A percentile compares a stretch with the other conserved stretches of the same genome.
Conservation (phyloP, 2,797 vertebrate genomes). For the Hippoglossus hippoglossus region DNA sequence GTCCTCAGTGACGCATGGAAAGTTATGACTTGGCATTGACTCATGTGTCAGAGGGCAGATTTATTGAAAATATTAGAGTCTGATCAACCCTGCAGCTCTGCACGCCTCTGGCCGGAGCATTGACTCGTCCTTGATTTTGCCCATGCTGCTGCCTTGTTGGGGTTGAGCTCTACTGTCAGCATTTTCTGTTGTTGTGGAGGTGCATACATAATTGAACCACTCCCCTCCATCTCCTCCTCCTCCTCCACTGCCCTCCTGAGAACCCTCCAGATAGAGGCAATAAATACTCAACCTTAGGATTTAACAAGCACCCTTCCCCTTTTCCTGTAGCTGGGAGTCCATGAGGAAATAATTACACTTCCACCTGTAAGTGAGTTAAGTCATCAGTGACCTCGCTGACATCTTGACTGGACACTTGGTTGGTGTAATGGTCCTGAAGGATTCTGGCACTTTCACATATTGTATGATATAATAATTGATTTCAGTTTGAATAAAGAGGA, state of each 20-base stretch:
- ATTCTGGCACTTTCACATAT: background rate
- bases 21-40: slow-evolving; percentile 53
- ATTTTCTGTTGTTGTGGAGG: slow-evolving; percentile 70
- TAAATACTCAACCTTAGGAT: slow-evolving; percentile 64
- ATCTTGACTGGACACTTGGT: slow-evolving; percentile 4
- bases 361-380: slow-evolving; percentile 41
- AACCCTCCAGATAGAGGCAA: slow-evolving; percentile 54
- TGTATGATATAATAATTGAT: background rate
- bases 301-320: slow-evolving; percentile 44
- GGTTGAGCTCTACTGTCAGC: slow-evolving; percentile 71
- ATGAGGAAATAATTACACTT: slow-evolving; percentile 48
- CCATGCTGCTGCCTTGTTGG: slow-evolving; percentile 17
- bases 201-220: slow-evolving; percentile 73
- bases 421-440: background rate
- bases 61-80: slow-evolving; percentile 55
- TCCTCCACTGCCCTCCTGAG: slow-evolving; percentile 44
- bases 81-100: slow-evolving; percentile 49
- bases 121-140: slow-evolving; percentile 61
- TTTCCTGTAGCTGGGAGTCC: slow-evolving; percentile 28
- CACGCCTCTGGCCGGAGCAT: background rate
- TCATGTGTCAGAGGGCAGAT: slow-evolving; percentile 42
- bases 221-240: slow-evolving; percentile 38
- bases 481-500: background rate
- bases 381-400: slow-evolving; percentile 31
- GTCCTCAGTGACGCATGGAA: slow-evolving; percentile 32